Evolutionary conservation across 2,888 invertebrate species (phyloP).

Genomic region (Yponomeuta plumbellus): DNA sequence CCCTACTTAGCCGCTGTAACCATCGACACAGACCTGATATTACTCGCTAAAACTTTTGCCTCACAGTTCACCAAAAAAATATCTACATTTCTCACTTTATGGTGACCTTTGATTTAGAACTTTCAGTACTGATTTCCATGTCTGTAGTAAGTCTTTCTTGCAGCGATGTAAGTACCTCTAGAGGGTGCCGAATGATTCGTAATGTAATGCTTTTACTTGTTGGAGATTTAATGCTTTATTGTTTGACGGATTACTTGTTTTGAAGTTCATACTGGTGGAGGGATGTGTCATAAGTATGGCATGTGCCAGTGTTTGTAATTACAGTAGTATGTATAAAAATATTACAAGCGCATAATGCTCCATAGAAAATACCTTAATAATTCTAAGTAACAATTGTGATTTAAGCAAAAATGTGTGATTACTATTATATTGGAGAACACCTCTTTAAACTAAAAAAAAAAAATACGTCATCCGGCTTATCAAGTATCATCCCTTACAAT

Average conservation of each 20-base stretch:
- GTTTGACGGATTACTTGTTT: conserved; percentile 55
- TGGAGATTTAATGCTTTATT: conserved; percentile 44
- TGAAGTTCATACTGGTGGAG: conserved; percentile 36
- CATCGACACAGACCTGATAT: not conserved
- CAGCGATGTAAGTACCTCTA: not conserved
- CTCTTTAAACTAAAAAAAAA: not conserved
- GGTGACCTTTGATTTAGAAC: not conserved
- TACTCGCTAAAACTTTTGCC: not conserved
- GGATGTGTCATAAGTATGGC: not conserved
- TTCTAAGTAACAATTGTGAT: no score
- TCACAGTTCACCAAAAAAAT: not conserved
- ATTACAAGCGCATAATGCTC: no score
- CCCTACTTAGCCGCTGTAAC: conserved; percentile 52
- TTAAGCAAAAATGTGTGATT: not conserved
- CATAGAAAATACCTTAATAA: no score
- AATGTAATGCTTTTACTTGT: conserved; percentile 62
- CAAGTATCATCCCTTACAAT: conserved; percentile 6
- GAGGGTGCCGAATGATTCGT: conserved; percentile 33
- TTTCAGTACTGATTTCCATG: not conserved
- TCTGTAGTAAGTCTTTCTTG: not conserved
- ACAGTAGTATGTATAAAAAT: not conserved
- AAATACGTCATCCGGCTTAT: conserved; percentile 4
- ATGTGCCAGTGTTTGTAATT: not conserved
- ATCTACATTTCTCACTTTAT: not conserved
- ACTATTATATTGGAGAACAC: not conserved